These are phyloP conservation scores for Spatula clypeata DNA, from an alignment of 2,797 vertebrate genomes.

Conservation along the genomic window DNA sequence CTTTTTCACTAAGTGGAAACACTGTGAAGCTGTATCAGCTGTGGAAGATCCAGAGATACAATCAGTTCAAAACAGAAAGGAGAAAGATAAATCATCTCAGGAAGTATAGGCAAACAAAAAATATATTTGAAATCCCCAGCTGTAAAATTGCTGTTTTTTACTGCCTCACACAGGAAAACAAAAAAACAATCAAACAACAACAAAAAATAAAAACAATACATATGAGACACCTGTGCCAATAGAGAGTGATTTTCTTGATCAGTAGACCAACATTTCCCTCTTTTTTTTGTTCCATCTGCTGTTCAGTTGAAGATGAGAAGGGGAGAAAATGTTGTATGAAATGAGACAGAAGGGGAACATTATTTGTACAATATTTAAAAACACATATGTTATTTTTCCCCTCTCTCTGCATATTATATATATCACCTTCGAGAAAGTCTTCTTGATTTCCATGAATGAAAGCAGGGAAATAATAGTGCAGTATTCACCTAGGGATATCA, in stretches of 20 bases:
- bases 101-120: slow-evolving; percentile 46
- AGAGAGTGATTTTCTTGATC: slow-evolving; percentile 32
- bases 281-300: slow-evolving; percentile 12
- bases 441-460: not conserved
- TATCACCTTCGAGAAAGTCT: not conserved
- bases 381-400: not conserved
- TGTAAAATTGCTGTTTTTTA: not conserved
- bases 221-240: not conserved
- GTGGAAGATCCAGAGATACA: not conserved
- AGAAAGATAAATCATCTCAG: not conserved
- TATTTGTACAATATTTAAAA: slow-evolving; percentile 24
- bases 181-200: not conserved
- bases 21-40: not conserved
- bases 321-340: not conserved
- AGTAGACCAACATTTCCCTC: not conserved
- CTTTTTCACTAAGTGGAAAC: not conserved
- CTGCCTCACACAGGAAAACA: not conserved
- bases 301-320: not conserved
- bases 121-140: not conserved
- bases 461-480: not conserved
- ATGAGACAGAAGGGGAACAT: not conserved
- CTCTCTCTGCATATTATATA: not conserved
- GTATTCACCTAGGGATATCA: not conserved
- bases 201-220: not conserved
- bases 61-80: not conserved